Percentiles rank a stretch among this genome's conserved stretches.
Evolutionary conservation across 2,113 vertebrate species (phyloP).

Genomic region (Cathartes aura): DNA sequence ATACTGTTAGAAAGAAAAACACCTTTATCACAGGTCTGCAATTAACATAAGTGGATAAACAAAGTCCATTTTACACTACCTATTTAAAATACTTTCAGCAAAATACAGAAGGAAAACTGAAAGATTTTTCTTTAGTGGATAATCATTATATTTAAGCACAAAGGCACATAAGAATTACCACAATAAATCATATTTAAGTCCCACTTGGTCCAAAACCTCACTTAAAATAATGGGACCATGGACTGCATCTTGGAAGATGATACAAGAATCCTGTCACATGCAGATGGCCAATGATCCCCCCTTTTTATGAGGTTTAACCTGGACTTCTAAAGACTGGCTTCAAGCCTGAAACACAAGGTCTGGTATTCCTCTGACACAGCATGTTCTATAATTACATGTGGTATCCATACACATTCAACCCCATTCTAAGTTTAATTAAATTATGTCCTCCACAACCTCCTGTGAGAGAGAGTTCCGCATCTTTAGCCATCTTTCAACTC

Average conservation of each 20-base stretch:
- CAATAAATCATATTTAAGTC: neutral
- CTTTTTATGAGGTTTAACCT: neutral
- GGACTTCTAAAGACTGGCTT: neutral
- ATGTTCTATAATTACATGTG: neutral
- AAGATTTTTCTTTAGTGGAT: neutral
- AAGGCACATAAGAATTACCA: neutral
- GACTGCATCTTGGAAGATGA: neutral
- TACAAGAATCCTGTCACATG: neutral
- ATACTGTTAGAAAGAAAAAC: constrained; percentile 80
- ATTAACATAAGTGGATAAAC: neutral
- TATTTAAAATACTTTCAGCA: neutral
- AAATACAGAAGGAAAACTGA: neutral
- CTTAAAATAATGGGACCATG: neutral
- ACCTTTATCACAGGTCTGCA: neutral
- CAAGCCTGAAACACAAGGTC: neutral
- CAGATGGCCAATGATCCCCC: neutral
- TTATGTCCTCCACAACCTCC: neutral
- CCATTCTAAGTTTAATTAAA: neutral
- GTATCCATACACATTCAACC: neutral
- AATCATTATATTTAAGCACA: neutral
- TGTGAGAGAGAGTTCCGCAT: neutral
- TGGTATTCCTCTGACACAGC: neutral
- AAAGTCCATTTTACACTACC: neutral
- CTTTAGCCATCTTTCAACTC: neutral
- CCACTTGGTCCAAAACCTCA: neutral